Conservation (phyloP, 2,797 vertebrate species). For the Sarcophilus harrisii region DNA sequence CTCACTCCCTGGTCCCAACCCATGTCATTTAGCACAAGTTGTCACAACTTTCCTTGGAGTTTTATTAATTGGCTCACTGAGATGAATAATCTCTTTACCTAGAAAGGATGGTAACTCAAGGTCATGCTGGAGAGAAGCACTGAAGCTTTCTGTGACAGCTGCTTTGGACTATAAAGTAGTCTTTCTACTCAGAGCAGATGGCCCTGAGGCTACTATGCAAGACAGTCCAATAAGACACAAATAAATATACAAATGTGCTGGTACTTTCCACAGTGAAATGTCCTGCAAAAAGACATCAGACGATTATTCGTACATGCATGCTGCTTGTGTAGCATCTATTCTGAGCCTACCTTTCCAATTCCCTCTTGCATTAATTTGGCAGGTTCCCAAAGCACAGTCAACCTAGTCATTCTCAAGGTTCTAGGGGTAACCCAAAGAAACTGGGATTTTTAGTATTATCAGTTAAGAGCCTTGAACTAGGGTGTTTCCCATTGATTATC, state of each 20-base stretch:
- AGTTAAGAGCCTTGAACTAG: not conserved
- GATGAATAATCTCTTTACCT: constrained; percentile 79
- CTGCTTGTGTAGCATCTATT: not conserved
- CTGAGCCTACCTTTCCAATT: not conserved
- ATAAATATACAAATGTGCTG: constrained; percentile 29
- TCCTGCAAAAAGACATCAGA: constrained; percentile 1
- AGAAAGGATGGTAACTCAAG: constrained; percentile 85
- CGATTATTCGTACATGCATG: not conserved
- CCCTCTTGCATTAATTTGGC: not conserved
- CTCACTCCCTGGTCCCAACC: not conserved
- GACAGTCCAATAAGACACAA: constrained; percentile 46
- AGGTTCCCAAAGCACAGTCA: not conserved
- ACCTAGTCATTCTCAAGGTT: not conserved
- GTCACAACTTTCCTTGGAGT: constrained; percentile 16
- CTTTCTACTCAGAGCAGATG: constrained; percentile 77
- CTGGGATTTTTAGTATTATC: not conserved
- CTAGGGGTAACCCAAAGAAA: not conserved
- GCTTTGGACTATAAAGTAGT: constrained; percentile 81
- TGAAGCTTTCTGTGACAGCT: constrained; percentile 80
- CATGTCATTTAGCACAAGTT: constrained; percentile 34
- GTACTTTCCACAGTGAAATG: constrained; percentile 16
- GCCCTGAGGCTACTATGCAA: constrained; percentile 69
- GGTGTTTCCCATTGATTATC: not conserved
- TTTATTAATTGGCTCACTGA: constrained; percentile 61
- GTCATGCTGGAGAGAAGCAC: constrained; percentile 79